phyloP scores from a whole-genome alignment of 1,140 invertebrate species.

The Phenacoccus solenopsis region DNA sequence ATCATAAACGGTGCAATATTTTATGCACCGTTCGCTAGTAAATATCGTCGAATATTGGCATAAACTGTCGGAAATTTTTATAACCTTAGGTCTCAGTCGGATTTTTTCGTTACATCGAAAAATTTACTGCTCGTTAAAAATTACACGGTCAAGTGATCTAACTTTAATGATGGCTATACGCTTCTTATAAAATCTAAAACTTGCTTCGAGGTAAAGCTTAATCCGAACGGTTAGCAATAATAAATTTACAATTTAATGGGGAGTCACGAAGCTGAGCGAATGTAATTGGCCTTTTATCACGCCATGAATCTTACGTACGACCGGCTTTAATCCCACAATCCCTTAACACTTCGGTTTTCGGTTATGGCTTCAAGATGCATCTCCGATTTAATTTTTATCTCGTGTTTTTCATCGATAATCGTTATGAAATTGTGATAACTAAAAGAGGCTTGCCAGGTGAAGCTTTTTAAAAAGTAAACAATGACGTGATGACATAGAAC shows the following conservation, averaged over 20 bases:
- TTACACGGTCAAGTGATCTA: background rate
- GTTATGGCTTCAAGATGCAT: too few relatives aligned
- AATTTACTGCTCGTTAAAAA: background rate
- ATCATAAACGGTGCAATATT: background rate
- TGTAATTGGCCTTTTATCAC: background rate
- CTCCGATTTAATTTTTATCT: too few relatives aligned
- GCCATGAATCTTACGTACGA: background rate
- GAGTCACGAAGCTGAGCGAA: background rate
- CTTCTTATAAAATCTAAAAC: background rate
- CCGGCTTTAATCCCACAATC: background rate
- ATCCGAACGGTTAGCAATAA: background rate
- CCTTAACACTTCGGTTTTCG: background rate
- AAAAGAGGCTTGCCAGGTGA: too few relatives aligned
- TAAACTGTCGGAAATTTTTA: background rate
- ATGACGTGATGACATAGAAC: too few relatives aligned
- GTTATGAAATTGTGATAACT: too few relatives aligned
- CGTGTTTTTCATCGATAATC: too few relatives aligned
- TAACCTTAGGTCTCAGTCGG: background rate
- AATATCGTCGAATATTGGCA: background rate
- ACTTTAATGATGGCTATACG: background rate
- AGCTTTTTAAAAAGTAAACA: too few relatives aligned
- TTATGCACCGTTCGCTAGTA: background rate
- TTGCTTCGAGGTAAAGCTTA: background rate
- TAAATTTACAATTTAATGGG: background rate
- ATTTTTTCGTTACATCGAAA: background rate